These are phyloP conservation scores for Drosophila lini DNA, from an alignment of 1,140 invertebrate genomes.

Conservation along the genomic window DNA sequence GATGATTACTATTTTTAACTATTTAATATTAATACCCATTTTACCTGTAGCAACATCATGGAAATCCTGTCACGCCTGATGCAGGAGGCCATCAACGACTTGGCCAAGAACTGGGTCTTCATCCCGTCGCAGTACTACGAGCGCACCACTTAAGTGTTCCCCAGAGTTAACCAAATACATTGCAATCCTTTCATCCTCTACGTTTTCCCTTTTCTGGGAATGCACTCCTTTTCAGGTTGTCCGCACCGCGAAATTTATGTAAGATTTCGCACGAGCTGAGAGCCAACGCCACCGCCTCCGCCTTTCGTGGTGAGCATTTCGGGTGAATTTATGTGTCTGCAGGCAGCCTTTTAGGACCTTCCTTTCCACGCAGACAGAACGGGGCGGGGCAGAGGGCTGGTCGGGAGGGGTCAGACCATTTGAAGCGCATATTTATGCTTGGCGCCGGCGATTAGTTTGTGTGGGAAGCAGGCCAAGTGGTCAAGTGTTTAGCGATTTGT, in stretches of 20 bases:
- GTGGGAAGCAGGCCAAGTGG: constrained; percentile 12
- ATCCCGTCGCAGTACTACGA: constrained; percentile 71
- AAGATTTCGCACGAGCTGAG: constrained; percentile 50
- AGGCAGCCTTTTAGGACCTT: constrained; percentile 28
- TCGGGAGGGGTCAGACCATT: constrained; percentile 8
- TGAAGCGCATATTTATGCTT: constrained; percentile 21
- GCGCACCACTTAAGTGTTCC: constrained; percentile 31
- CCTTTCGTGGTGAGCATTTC: constrained; percentile 9
- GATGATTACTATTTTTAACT: not conserved
- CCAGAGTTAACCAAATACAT: constrained; percentile 33
- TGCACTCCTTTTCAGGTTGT: constrained; percentile 34
- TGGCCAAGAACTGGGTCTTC: constrained; percentile 78
- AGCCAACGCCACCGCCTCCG: constrained; percentile 23
- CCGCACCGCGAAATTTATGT: constrained; percentile 56
- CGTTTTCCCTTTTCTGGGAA: not conserved
- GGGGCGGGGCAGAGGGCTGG: constrained; percentile 20
- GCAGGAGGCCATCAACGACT: constrained; percentile 65
- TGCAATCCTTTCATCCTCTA: constrained; percentile 19
- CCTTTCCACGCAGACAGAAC: constrained; percentile 10
- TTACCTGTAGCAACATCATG: constrained; percentile 49
- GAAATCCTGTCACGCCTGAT: constrained; percentile 59
- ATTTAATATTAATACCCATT: not conserved
- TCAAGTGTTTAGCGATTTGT: not conserved
- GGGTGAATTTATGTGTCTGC: constrained; percentile 52
- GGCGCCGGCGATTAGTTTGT: constrained; percentile 10